A percentile compares a stretch with the other conserved stretches of the same genome.
These are phyloP conservation scores for Zoanthus solanderi DNA, from an alignment of 92 coral and sea anemone genomes.

Conservation along the genomic window DNA sequence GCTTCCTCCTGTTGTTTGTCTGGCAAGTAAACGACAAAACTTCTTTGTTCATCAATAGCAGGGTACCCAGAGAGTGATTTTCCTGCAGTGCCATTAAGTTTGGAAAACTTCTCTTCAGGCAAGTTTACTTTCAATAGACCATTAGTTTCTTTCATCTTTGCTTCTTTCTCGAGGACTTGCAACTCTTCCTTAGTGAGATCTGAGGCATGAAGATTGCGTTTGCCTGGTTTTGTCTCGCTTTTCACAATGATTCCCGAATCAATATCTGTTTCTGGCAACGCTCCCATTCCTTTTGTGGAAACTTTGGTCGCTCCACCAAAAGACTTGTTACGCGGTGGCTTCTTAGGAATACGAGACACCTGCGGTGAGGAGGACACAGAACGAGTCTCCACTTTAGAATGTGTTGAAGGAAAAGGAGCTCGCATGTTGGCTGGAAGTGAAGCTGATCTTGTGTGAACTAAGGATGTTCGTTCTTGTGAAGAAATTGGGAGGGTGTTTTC, in stretches of 20 bases:
- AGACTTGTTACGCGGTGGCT: constrained; percentile 73
- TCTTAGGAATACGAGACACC: constrained; percentile 32
- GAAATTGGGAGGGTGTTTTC: constrained; percentile 1
- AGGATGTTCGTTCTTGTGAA: constrained; percentile 46
- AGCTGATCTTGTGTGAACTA: constrained; percentile 64
- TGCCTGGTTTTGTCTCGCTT: constrained; percentile 64
- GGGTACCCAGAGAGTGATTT: constrained; percentile 41
- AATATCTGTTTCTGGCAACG: constrained; percentile 87
- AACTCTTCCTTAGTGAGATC: constrained; percentile 66
- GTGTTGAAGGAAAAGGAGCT: constrained; percentile 21
- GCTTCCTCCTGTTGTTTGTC: constrained; percentile 43
- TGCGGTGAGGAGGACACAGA: constrained; percentile 61
- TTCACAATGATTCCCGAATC: constrained; percentile 82
- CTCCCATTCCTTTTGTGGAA: constrained; percentile 63
- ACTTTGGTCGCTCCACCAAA: constrained; percentile 65
- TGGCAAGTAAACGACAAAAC: constrained; percentile 77
- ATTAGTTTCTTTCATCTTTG: constrained; percentile 18
- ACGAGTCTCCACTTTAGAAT: constrained; percentile 24
- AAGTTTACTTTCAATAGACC: constrained; percentile 12
- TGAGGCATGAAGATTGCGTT: constrained; percentile 71
- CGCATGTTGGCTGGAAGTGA: constrained; percentile 77
- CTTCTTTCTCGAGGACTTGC: constrained; percentile 33
- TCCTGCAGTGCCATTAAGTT: constrained; percentile 1
- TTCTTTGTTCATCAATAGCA: constrained; percentile 77
- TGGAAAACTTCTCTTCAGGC: constrained; percentile 34